Conservation (phyloP, 2,113 vertebrate species). For the Leptosomus discolor region DNA sequence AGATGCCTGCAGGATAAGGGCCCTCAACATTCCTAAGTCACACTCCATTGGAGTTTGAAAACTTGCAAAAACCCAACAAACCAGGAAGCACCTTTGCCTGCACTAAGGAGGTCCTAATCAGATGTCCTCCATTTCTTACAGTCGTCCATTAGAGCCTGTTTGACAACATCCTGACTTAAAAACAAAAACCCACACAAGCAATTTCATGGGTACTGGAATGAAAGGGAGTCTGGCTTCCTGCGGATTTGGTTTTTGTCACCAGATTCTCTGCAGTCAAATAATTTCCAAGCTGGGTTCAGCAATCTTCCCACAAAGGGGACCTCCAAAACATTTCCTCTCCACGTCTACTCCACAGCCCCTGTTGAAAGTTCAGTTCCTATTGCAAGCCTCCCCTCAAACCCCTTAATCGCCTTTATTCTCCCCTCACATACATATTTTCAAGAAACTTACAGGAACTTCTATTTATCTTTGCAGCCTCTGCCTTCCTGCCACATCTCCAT, state of each 20-base stretch:
- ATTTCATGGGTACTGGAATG: not conserved
- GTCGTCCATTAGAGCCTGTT: not conserved
- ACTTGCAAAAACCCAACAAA: not conserved
- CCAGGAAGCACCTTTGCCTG: not conserved
- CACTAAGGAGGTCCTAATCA: not conserved
- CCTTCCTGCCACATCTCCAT: rapidly evolving
- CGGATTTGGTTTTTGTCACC: not conserved
- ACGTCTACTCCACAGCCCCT: not conserved
- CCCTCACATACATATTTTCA: not conserved
- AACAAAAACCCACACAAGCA: not conserved
- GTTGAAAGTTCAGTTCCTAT: not conserved
- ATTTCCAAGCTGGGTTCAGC: not conserved
- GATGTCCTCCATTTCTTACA: not conserved
- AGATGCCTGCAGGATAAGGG: not conserved
- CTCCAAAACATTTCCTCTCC: not conserved
- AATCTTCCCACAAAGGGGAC: not conserved
- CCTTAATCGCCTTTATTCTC: not conserved
- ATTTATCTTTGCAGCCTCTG: not conserved
- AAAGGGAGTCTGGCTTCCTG: not conserved
- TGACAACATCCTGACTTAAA: not conserved
- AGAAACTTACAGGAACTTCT: not conserved
- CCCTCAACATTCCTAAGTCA: not conserved
- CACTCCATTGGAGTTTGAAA: not conserved
- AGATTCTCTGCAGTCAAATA: not conserved
- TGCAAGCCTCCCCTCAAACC: not conserved